Evolutionary conservation across 2,113 vertebrate species (phyloP).

Genomic region (Epinephelus cyanopodus): DNA sequence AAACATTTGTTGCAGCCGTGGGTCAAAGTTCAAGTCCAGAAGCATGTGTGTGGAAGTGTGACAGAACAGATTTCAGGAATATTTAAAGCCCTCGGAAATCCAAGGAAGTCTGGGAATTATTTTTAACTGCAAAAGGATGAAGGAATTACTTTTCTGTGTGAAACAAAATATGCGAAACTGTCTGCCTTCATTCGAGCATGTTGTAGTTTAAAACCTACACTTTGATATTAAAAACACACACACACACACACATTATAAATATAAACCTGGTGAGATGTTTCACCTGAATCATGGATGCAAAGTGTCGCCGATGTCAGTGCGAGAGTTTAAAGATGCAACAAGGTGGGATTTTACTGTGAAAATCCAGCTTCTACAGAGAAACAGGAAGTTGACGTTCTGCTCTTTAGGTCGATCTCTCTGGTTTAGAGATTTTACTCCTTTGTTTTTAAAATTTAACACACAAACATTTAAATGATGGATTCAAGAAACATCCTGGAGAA

Average conservation of each 20-base stretch:
- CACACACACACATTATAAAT: neutral
- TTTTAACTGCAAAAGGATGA: conserved; percentile 42
- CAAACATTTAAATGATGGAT: conserved; percentile 29
- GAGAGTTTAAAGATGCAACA: conserved; percentile 16
- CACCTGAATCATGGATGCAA: neutral
- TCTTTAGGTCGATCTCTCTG: conserved; percentile 60
- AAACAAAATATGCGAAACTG: conserved; percentile 4
- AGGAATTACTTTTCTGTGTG: conserved; percentile 37
- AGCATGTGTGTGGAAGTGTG: conserved; percentile 72
- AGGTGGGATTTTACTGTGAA: conserved; percentile 75
- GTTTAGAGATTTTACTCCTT: conserved; percentile 56
- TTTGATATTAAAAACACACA: neutral
- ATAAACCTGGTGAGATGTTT: conserved; percentile 6
- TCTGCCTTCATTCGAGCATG: conserved; percentile 1
- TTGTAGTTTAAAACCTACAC: neutral
- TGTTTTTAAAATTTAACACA: conserved; percentile 33
- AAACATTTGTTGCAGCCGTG: conserved; percentile 35
- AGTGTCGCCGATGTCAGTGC: conserved; percentile 18
- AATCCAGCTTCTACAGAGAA: conserved; percentile 48
- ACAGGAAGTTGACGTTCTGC: conserved; percentile 48
- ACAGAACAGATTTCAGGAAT: conserved; percentile 38
- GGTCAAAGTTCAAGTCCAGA: conserved; percentile 77
- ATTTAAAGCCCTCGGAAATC: conserved; percentile 40
- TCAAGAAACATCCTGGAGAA: conserved; percentile 72
- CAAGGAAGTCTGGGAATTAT: conserved; percentile 25